A percentile compares a stretch with the other conserved stretches of the same genome.
Evolutionary conservation across 2,113 vertebrate species (phyloP).

Genomic region (Mustela nigripes): DNA sequence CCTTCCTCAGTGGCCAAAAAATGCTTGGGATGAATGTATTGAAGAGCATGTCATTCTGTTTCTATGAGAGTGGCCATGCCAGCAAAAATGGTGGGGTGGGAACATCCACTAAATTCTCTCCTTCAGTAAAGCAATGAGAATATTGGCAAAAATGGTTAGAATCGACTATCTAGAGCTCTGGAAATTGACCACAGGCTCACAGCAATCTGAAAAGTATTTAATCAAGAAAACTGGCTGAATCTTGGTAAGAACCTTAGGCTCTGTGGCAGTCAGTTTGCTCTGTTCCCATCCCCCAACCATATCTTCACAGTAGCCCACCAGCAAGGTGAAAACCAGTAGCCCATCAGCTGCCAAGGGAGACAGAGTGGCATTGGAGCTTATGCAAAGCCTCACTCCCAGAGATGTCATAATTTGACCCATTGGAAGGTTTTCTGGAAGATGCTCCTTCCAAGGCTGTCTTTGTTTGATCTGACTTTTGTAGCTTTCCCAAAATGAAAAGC

Average conservation of each 20-base stretch:
- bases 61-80: not conserved
- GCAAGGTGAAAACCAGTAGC: not conserved
- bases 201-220: not conserved
- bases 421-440: not conserved
- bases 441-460: not conserved
- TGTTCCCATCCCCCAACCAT: not conserved
- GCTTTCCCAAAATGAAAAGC: not conserved
- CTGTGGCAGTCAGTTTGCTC: not conserved
- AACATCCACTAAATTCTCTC: not conserved
- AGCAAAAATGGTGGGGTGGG: not conserved
- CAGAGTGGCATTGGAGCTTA: not conserved
- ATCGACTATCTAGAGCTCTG: not conserved
- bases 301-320: not conserved
- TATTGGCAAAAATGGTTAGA: not conserved
- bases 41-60: not conserved
- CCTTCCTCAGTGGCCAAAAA: not conserved
- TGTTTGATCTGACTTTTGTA: not conserved
- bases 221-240: not conserved
- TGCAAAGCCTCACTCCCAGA: not conserved
- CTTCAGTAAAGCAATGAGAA: slow-evolving; percentile 22
- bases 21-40: not conserved
- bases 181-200: not conserved
- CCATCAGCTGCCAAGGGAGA: not conserved
- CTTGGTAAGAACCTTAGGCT: not conserved
- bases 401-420: not conserved